phyloP scores from a whole-genome alignment of 2,888 invertebrate genomes.

The Apamea sordens region DNA sequence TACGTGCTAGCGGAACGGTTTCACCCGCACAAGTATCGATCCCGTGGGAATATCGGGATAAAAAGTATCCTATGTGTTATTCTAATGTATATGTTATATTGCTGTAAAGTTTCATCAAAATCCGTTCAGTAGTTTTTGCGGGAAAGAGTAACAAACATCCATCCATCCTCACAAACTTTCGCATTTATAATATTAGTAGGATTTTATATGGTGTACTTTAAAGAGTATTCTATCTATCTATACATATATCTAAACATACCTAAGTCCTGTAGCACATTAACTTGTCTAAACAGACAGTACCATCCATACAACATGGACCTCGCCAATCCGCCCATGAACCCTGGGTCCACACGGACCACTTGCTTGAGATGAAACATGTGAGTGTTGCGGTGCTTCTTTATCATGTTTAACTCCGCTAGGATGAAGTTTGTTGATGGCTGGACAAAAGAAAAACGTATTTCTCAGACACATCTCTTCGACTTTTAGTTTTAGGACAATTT shows the following conservation, averaged over 20 bases:
- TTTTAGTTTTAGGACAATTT: background rate
- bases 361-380: slow-evolving; percentile 92
- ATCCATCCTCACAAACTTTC: no score
- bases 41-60: no score
- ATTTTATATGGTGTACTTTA: no score
- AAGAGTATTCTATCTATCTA: background rate
- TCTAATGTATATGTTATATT: no score
- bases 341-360: slow-evolving; percentile 90
- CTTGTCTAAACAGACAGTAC: slow-evolving; percentile 85
- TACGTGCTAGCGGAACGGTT: no score
- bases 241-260: slow-evolving; percentile 65
- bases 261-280: slow-evolving; percentile 71
- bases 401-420: slow-evolving; percentile 91
- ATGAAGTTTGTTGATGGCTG: slow-evolving; percentile 94
- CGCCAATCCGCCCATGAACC: slow-evolving; percentile 87
- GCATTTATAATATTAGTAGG: no score
- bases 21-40: no score
- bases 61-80: no score
- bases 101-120: no score
- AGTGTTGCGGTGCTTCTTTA: slow-evolving; percentile 91
- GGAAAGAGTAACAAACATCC: no score
- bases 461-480: background rate
- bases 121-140: no score
- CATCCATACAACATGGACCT: slow-evolving; percentile 88
- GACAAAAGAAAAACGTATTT: background rate